Percentiles rank a stretch among this genome's conserved stretches.
Conservation (phyloP, 2,888 invertebrate species). For the Molanna angustata region DNA sequence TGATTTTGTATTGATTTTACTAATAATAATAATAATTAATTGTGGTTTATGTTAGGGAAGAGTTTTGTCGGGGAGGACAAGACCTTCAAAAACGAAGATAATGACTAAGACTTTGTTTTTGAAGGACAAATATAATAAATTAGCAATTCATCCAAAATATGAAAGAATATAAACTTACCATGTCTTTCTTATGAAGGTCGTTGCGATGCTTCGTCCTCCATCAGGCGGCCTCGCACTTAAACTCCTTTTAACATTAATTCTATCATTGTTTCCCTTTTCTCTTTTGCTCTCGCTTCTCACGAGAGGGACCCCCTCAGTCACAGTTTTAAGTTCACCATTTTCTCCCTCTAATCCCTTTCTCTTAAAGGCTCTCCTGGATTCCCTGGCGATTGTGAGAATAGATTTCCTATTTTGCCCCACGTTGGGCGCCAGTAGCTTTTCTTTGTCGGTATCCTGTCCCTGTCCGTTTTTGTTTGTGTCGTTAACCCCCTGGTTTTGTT, state of each 20-base stretch:
- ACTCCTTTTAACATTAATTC: slow-evolving; percentile 44
- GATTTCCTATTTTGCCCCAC: slow-evolving; percentile 34
- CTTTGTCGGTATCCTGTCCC: slow-evolving; percentile 36
- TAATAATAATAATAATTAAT: too few relatives aligned
- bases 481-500: slow-evolving; percentile 42
- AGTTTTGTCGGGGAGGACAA: too few relatives aligned
- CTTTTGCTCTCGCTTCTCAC: slow-evolving; percentile 33
- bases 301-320: slow-evolving; percentile 29
- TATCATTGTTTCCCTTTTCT: neutral
- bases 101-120: too few relatives aligned
- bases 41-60: too few relatives aligned
- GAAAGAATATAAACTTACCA: slow-evolving; percentile 44
- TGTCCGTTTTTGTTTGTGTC: slow-evolving; percentile 40
- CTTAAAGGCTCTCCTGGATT: slow-evolving; percentile 29
- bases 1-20: too few relatives aligned
- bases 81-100: too few relatives aligned
- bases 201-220: slow-evolving; percentile 40
- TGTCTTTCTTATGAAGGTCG: slow-evolving; percentile 51
- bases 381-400: slow-evolving; percentile 32
- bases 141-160: too few relatives aligned
- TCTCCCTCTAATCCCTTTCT: neutral
- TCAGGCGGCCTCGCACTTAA: slow-evolving; percentile 46
- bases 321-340: slow-evolving; percentile 30
- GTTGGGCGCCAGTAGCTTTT: too few relatives aligned
- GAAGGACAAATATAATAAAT: too few relatives aligned